Conservation (phyloP, 2,888 invertebrate species). For the Clivina fossor region DNA sequence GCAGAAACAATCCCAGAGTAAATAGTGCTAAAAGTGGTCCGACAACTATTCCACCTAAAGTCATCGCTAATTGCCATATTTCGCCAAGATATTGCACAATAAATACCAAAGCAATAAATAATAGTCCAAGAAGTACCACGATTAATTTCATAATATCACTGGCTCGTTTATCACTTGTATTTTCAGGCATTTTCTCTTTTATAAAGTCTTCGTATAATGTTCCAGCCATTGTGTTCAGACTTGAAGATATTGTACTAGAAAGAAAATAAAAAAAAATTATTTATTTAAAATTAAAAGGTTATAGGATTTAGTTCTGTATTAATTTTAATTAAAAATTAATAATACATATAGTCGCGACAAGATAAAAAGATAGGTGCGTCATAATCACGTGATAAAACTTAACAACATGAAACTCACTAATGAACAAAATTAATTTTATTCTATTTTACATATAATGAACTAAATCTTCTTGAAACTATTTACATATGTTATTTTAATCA, state of each 20-base stretch:
- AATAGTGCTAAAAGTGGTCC: slow-evolving; percentile 68
- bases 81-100: slow-evolving; percentile 63
- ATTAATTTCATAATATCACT: slow-evolving; percentile 62
- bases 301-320: too few species aligned
- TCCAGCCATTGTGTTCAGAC: slow-evolving; percentile 62
- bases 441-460: too few species aligned
- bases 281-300: too few species aligned
- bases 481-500: too few species aligned
- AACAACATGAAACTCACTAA: too few species aligned
- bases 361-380: too few species aligned
- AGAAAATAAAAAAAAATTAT: too few species aligned
- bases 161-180: slow-evolving; percentile 55
- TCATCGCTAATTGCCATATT: slow-evolving; percentile 64
- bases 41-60: slow-evolving; percentile 64
- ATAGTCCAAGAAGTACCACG: slow-evolving; percentile 56
- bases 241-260: slow-evolving; percentile 64
- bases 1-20: slow-evolving; percentile 65
- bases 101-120: slow-evolving; percentile 59
- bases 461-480: too few species aligned
- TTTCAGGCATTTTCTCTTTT: slow-evolving; percentile 56
- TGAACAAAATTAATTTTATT: too few species aligned
- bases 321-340: too few species aligned
- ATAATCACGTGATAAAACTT: too few species aligned
- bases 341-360: too few species aligned
- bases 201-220: slow-evolving; percentile 65